These are phyloP conservation scores for Tetropium fuscum DNA, from an alignment of 2,888 invertebrate species.

Conservation along the genomic window DNA sequence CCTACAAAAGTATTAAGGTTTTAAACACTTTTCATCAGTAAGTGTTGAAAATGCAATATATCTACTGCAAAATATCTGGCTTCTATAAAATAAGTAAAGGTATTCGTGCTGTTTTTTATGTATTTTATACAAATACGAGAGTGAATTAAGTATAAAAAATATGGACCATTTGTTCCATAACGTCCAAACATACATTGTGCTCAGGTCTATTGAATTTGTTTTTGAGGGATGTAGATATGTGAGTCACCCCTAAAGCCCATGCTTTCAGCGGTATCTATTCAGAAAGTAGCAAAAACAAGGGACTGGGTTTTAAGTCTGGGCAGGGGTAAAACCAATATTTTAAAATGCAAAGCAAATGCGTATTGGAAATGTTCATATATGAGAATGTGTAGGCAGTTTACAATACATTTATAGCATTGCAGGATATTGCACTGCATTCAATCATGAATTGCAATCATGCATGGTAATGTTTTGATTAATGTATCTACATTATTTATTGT, in stretches of 20 bases:
- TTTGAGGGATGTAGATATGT: neutral
- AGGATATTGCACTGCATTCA: no score
- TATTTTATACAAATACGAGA: neutral
- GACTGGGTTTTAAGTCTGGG: neutral
- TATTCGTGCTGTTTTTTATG: neutral
- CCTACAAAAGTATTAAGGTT: no score
- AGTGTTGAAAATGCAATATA: no score
- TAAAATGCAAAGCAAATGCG: no score
- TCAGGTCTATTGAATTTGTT: slow-evolving; percentile 9
- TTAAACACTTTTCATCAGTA: no score
- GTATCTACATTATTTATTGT: no score
- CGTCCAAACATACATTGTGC: slow-evolving; percentile 1
- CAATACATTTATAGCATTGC: no score
- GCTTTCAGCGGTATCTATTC: neutral
- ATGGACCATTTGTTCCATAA: slow-evolving; percentile 3
- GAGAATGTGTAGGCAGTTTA: no score
- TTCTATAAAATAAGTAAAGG: neutral
- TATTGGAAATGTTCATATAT: no score
- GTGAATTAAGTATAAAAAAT: neutral
- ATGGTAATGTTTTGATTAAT: no score
- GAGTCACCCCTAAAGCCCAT: neutral
- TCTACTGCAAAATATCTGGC: neutral
- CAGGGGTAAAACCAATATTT: no score
- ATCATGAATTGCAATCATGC: no score
- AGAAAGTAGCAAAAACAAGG: slow-evolving; percentile 1